Evolutionary conservation across 2,113 vertebrate species (phyloP).

Genomic region (Hystrix cristata): DNA sequence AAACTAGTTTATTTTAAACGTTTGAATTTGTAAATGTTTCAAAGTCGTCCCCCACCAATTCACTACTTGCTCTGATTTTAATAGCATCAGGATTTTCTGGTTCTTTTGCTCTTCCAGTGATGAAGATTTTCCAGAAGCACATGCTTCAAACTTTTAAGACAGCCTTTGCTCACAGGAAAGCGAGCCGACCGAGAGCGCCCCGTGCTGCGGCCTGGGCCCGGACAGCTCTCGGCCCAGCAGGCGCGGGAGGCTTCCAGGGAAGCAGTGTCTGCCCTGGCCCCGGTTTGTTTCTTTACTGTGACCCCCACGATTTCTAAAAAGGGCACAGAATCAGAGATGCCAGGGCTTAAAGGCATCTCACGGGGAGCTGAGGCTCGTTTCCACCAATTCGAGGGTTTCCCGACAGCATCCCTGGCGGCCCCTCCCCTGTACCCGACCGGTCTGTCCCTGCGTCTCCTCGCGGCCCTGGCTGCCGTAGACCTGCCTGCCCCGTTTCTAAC

Average conservation of each 20-base stretch:
- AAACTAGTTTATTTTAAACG: slow-evolving; percentile 12
- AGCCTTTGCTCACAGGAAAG: not conserved
- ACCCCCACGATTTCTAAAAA: not conserved
- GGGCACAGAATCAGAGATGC: not conserved
- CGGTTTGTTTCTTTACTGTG: not conserved
- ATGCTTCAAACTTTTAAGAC: not conserved
- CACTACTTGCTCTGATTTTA: slow-evolving; percentile 30
- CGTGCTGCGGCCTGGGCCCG: no score
- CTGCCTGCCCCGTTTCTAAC: not conserved
- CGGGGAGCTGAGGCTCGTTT: no score
- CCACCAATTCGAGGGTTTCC: not conserved
- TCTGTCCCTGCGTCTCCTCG: no score
- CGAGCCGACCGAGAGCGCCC: not conserved
- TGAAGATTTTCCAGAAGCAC: not conserved
- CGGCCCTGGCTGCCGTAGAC: no score
- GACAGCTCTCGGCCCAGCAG: not conserved
- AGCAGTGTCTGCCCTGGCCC: not conserved
- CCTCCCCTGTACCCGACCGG: no score
- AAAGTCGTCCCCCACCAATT: not conserved
- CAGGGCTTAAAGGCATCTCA: not conserved
- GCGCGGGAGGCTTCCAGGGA: not conserved
- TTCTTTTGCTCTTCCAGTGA: not conserved
- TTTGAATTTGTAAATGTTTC: slow-evolving; percentile 29
- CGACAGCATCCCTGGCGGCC: not conserved
- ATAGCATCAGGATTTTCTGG: not conserved